Evolutionary conservation across 23 tunicate genomes (phyloP), one percentile per base, ranked within the genome.

Genomic region (Phallusia fumigata): DNA sequence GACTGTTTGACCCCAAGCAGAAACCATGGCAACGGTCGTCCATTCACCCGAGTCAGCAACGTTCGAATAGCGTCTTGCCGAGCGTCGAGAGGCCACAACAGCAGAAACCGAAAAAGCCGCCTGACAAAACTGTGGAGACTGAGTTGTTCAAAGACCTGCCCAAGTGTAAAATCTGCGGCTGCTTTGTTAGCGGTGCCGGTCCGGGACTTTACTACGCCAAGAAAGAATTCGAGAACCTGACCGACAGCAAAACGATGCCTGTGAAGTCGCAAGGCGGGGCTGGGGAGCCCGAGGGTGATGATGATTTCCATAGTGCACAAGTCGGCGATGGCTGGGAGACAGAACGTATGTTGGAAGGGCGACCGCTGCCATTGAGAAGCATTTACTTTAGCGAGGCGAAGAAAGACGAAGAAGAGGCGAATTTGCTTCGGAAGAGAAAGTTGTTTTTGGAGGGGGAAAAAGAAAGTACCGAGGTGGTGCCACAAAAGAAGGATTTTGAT

Each of bases 151-250:
- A 58, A 13, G 28, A 5, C 1, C 69, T 58, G 2, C 69, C 69
- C 28, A 58, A 58, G 28, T 86, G 90, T 35, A 80, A 53, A 74
- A 52, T 81, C 24, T 86, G 90, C 53, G 90, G 90, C 31, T 32
- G 79, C 74, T 86, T 33, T 74, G 28, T 80, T 5, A 65, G 35
- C n/a, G 90, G 90, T 12, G 80, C 33, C 0, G 90, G 90, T 15
- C 90, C 90, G 8, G 85, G 90, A 6, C 53, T 86, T 18, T 74
- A 28, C 35, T 44, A 74, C 58, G 45, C 81, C 31, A 85, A 86
- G 53, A 28, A 64, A 35, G 36, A 65, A 45, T 47, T 78, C 83
- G 78, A 65, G 33, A 32, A 30, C 52, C 32, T 65, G 44, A 21
- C 36, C 2, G 69, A 58, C 69, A 58, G 3, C 8, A 22, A 21